These are phyloP conservation scores for Dolomedes plantarius DNA, from an alignment of 2,888 invertebrate species.

Conservation along the genomic window DNA sequence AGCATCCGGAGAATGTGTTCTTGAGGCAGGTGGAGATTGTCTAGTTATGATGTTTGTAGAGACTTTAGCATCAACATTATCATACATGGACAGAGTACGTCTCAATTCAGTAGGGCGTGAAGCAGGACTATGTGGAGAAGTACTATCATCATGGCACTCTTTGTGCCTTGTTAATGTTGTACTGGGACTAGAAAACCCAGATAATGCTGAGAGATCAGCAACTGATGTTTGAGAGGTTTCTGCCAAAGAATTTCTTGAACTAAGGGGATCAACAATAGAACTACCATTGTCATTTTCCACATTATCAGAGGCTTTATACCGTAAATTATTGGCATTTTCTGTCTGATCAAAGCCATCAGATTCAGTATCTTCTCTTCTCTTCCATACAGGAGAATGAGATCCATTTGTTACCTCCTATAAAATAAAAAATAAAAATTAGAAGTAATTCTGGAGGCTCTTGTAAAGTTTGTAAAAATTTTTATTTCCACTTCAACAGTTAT, in stretches of 20 bases:
- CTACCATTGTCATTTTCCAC: conserved; percentile 78
- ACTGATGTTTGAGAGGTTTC: conserved; percentile 90
- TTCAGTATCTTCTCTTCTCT: conserved; percentile 52
- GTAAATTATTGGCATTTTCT: conserved; percentile 40
- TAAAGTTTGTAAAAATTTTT: too few species aligned
- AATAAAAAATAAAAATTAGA: background rate
- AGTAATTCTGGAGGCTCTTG: too few species aligned
- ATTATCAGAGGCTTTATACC: conserved; percentile 80
- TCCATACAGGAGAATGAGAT: conserved; percentile 67
- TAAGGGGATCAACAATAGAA: conserved; percentile 77
- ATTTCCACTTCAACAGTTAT: too few species aligned
- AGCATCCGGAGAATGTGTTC: conserved; percentile 86
- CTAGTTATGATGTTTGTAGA: conserved; percentile 69
- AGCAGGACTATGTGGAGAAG: conserved; percentile 52
- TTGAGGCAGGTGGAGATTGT: conserved; percentile 82
- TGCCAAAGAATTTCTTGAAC: conserved; percentile 87
- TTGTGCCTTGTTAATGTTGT: conserved; percentile 73
- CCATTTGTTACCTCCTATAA: conserved; percentile 52
- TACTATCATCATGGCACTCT: conserved; percentile 61
- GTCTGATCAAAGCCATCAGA: conserved; percentile 37
- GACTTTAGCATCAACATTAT: conserved; percentile 72
- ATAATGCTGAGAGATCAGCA: conserved; percentile 87
- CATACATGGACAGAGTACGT: conserved; percentile 73
- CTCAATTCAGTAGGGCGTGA: conserved; percentile 63
- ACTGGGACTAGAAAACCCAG: conserved; percentile 75